phyloP scores from a whole-genome alignment of 2,113 vertebrate genomes.

The Malurus alboscapulatus region DNA sequence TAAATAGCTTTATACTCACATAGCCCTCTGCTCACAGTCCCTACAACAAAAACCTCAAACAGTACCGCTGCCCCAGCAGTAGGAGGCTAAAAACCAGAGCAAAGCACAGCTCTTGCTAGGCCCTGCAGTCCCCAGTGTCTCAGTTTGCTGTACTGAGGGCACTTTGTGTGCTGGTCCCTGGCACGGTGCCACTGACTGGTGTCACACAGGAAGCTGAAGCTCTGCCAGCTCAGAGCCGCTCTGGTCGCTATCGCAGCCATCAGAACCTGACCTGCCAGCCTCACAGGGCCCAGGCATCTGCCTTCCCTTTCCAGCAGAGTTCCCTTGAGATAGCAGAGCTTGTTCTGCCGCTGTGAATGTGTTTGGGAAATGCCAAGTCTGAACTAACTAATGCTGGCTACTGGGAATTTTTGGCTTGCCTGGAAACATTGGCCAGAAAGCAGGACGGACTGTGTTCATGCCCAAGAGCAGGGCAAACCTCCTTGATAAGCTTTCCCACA shows the following conservation, averaged over 20 bases:
- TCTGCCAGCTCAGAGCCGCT: not conserved
- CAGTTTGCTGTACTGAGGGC: conserved; percentile 33
- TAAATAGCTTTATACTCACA: not conserved
- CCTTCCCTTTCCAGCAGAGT: not conserved
- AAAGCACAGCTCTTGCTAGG: not conserved
- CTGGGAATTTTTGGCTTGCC: not conserved
- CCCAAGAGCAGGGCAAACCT: not conserved
- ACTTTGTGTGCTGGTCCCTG: conserved; percentile 40
- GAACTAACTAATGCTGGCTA: not conserved
- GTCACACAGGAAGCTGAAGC: conserved; percentile 38
- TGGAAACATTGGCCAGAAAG: not conserved
- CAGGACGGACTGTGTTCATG: not conserved
- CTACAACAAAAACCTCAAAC: not conserved
- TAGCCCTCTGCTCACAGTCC: not conserved
- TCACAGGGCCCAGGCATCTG: not conserved
- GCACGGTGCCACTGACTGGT: not conserved
- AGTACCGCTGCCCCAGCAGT: not conserved
- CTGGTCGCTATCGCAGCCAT: not conserved
- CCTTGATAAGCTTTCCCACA: not conserved
- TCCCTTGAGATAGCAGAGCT: not conserved
- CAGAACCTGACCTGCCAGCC: not conserved
- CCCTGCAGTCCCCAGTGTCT: not conserved
- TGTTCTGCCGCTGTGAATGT: not conserved
- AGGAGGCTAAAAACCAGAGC: not conserved
- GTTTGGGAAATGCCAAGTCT: not conserved